Evolutionary conservation across 2,113 vertebrate genomes (phyloP), one percentile per base, ranked within the genome.

Genomic region (Peucedramus taeniatus): DNA sequence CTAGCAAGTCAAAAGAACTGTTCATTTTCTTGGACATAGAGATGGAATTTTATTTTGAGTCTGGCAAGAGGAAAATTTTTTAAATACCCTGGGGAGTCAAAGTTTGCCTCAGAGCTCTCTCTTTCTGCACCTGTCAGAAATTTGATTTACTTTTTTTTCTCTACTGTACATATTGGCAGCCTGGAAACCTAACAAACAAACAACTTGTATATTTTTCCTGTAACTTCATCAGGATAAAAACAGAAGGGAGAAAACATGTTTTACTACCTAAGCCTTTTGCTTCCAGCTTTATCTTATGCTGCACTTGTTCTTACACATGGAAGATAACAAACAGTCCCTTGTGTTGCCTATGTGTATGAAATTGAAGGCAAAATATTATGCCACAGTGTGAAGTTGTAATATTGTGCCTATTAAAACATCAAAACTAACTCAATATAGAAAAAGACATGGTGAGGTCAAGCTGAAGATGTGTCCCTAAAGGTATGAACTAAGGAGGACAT

Each of bases 81-180:
- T 0, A 94, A 95, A 87, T 69, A 90, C 82, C 66, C 65, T 69
- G 39, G 54, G 69, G 89, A 96, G 70, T 39, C 60, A 83, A 66
- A 87, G 37, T 89, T 96, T 95, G 72, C 90, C 91, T 96, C 90
- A 84, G 94, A 96, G 76, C 69, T 83, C 68, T 92, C 45, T 94
- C 77, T 83, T 95, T 92, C 69, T 94, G 82, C 87, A 94, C 92
- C 95, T 96, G 92, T 96, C 95, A 97, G 84, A 96, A 97, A 69
- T 88, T 54, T 91, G 60, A 87, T 92, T 94, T 65, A 7, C 93
- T 77, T 85, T 83, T 79, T 87, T 90, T 78, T 85, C 78, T 88
- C 74, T 91, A 64, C 79, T 93, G 78, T 94, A 95, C 72, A 95
- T 94, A 96, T 87, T 96, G 94, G 87, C 96, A 96, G 83, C 77